Conservation (phyloP, 2,113 vertebrate species). For the Cyprinodon tularosa region DNA sequence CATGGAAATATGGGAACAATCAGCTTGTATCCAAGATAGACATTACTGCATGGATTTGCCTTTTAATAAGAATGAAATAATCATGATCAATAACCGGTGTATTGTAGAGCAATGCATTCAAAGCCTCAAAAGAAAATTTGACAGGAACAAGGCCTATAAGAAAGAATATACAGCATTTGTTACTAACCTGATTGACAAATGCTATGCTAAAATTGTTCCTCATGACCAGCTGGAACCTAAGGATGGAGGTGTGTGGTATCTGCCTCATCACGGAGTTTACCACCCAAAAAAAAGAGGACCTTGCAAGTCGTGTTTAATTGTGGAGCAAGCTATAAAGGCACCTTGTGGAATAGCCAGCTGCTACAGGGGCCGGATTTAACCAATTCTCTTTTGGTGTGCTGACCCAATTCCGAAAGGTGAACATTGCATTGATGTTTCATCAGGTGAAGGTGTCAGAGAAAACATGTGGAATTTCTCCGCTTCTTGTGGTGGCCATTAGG, state of each 20-base stretch:
- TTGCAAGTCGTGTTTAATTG: no score
- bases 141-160: neutral
- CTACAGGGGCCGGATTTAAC: neutral
- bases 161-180: neutral
- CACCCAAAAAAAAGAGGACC: no score
- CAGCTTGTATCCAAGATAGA: neutral
- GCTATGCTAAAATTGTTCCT: neutral
- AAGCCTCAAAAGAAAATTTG: neutral
- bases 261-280: no score
- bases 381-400: slow-evolving; percentile 12
- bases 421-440: slow-evolving; percentile 27
- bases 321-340: no score
- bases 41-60: neutral
- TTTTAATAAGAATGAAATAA: neutral
- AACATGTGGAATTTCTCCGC: neutral
- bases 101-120: neutral
- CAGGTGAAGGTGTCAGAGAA: slow-evolving; percentile 9
- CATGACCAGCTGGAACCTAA: no score
- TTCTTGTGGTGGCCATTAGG: slow-evolving; percentile 36
- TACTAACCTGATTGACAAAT: neutral
- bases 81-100: neutral
- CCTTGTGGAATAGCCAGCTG: neutral
- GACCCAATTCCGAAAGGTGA: neutral
- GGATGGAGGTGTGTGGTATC: no score
- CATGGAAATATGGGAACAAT: neutral